Evolutionary conservation across 2,888 invertebrate species (phyloP), one percentile per base, ranked within the genome.

Genomic region (Leucophora obtusa): DNA sequence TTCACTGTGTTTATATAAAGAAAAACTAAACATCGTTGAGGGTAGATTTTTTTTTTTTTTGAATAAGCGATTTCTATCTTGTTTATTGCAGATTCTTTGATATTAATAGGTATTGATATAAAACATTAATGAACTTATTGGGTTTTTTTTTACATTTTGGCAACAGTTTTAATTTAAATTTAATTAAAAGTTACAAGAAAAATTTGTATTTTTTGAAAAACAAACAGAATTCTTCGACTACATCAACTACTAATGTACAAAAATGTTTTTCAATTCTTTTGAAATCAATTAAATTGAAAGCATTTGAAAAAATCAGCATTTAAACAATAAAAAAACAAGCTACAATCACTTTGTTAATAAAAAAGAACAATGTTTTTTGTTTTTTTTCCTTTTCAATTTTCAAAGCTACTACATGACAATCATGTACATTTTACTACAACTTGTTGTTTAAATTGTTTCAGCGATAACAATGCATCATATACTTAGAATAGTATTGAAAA

Each of bases 321-420:
- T 11, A 11, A 38, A 38, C 11, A 38, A 38, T 38, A 11, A 38
- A 38, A 38, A 38, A 38, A 35, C 2, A 35, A 38, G 11, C 38
- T 10, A 38, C 38, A 38, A 38, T 38, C 11, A 14, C 38, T 38
- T 38, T 38, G 38, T 38, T 38, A 38, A 38, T 10, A 38, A 38
- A 10, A 38, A 11, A 11, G 4, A 38, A 35, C 8, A 35, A 35
- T 35, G 10, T 5, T 35, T 35, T 35, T 35, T 38, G 2, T 35
- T 35, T 35, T 35, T 35, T 8, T 35, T 35, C 7, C 7, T 35
- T 35, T 10, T 35, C 1, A 10, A 35, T 38, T 38, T 38, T 8
- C 11, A 54, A 24, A 11, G 65, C 73, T 50, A 69, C 73, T 74
- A 80, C 80, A 76, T 76, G 80, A 81, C 73, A 76, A 65, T 76